Percentiles rank a stretch among this genome's conserved stretches.
phyloP scores from a whole-genome alignment of 2,797 vertebrate genomes.

The Lacerta agilis region DNA sequence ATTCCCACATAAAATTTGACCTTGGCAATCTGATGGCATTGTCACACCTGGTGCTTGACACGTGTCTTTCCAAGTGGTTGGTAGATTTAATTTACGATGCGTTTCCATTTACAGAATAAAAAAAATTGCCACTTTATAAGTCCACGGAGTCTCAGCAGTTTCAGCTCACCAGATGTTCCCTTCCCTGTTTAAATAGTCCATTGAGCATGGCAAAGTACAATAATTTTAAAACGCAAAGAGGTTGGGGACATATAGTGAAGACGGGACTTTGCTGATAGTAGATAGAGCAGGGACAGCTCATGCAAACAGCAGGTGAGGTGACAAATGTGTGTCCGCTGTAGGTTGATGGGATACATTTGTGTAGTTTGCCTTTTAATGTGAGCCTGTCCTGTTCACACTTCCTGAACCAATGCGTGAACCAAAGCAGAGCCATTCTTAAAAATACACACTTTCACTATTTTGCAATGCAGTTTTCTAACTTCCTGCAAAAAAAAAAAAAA shows the following conservation, averaged over 20 bases:
- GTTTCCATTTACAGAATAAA: constrained; percentile 55
- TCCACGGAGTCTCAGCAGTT: constrained; percentile 51
- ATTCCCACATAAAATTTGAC: constrained; percentile 37
- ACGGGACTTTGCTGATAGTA: constrained; percentile 40
- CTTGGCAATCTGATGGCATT: constrained; percentile 58
- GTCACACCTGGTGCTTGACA: constrained; percentile 47
- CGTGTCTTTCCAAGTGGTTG: constrained; percentile 35
- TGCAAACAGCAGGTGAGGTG: neutral
- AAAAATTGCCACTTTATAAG: constrained; percentile 59
- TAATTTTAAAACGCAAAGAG: constrained; percentile 61
- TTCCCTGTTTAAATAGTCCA: constrained; percentile 51
- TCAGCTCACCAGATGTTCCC: constrained; percentile 71
- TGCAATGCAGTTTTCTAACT: too few species aligned
- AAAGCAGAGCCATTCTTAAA: too few species aligned
- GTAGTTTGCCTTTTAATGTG: too few species aligned
- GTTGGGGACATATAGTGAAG: constrained; percentile 51
- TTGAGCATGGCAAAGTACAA: constrained; percentile 56
- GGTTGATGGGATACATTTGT: too few species aligned
- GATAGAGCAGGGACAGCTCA: constrained; percentile 44
- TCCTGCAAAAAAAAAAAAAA: too few species aligned
- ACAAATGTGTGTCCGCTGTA: neutral
- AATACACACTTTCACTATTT: too few species aligned
- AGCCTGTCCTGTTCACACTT: too few species aligned
- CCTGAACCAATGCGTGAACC: too few species aligned
- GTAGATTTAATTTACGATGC: constrained; percentile 60